Evolutionary conservation across 1,140 invertebrate genomes (phyloP), one percentile per base, ranked within the genome.

Genomic region (Augochlora pura): DNA sequence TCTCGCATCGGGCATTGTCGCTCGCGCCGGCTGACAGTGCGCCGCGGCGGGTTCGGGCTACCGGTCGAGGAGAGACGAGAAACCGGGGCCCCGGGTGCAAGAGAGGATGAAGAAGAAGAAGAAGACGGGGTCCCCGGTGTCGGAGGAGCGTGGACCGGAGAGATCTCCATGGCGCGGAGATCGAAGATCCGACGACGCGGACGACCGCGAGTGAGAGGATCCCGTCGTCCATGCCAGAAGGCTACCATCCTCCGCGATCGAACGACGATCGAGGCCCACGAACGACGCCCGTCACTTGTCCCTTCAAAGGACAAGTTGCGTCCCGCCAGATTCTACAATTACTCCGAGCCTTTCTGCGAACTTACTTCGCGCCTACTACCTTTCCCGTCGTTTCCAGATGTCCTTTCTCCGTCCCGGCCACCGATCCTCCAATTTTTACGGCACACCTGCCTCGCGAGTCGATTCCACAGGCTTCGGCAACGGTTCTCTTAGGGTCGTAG

Each of bases 1-100:
- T 92, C 91, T 92, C 85, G 84, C 86, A 92, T 92, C 91, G 85
- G 85, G 91, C 86, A 92, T 91, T 91, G 90, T 92, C 90, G 90
- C 88, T 92, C 89, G 91, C 90, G 75, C 86, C 87, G 86, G 79
- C 81, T 91, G 91, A 91, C 91, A 91, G 89, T 88, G 84, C 49
- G 49, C 77, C 78, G 32, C 32, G 4, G 32, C 32, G 32, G 32
- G 79, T 68, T 82, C 86, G 77, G 77, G 65, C 74, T 86, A 84
- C 75, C 64, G 77, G 39, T 18, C 23, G 38, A n/a, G 38, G 63
- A 57, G 72, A 77, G 49, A 23, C 59, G 76, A 42, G 9, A 12
- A 12, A 46, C 14, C 5, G 8, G 32, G 32, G 32, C 4, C 32
- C 32, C 32, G 1, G 21, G 52, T 27, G 32, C 16, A 42, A 64